These are phyloP conservation scores for Drosophila takahashii DNA, from an alignment of 1,140 invertebrate species.

Conservation along the genomic window DNA sequence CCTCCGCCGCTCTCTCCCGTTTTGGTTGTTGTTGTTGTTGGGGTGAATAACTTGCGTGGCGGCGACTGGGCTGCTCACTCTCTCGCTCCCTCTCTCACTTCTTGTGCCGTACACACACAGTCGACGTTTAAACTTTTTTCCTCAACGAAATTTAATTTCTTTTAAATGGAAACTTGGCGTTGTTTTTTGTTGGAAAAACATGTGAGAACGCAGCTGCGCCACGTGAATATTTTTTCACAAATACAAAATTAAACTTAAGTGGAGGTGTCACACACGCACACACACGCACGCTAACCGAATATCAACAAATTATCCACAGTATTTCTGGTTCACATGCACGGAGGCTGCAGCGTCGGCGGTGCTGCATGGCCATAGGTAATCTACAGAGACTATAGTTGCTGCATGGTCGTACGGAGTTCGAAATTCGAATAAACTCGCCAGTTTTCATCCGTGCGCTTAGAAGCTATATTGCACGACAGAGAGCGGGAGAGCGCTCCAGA, in stretches of 20 bases:
- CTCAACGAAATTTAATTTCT: constrained; percentile 69
- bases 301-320: constrained; percentile 33
- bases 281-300: constrained; percentile 18
- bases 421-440: constrained; percentile 14
- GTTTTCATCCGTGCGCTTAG: constrained; percentile 7
- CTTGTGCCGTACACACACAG: constrained; percentile 18
- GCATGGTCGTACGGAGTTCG: constrained; percentile 45
- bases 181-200: constrained; percentile 49
- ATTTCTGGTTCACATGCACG: constrained; percentile 46
- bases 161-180: constrained; percentile 63
- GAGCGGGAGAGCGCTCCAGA: constrained; percentile 2
- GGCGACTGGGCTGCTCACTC: constrained; percentile 68
- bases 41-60: constrained; percentile 80
- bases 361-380: constrained; percentile 52
- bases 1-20: constrained; percentile 30
- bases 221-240: constrained; percentile 46
- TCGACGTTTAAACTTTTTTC: constrained; percentile 56
- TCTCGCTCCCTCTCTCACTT: constrained; percentile 54
- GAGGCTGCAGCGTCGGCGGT: constrained; percentile 48
- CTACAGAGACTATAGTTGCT: constrained; percentile 12
- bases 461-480: constrained; percentile 4
- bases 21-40: constrained; percentile 68
- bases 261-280: constrained; percentile 3
- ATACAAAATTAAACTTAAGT: constrained; percentile 1
- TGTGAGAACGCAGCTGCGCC: constrained; percentile 36